Base-by-base conservation (phyloP, 2,888 invertebrate species). In the Philereme transversata region DNA sequence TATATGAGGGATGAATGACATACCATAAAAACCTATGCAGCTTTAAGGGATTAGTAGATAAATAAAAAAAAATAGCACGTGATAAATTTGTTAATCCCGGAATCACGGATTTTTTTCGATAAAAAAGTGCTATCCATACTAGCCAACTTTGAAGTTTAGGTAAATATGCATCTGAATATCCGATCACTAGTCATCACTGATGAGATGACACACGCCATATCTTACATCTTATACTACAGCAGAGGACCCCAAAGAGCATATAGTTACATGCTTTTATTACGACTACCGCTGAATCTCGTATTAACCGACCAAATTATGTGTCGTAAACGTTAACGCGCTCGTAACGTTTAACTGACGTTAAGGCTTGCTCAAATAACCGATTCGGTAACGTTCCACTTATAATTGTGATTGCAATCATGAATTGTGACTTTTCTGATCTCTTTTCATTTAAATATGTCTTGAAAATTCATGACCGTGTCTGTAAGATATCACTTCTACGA, bases 221-320 rank as follows among this genome's bases (percentile, higher is more conserved):
- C 70, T 72, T 60, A 51, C 60, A 0, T 5, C 65, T 64, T 70
- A 61, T 8, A 66, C 78, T 76, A 68, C 56, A 36, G 51, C 5
- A 57, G 65, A 68, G 78, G 76, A 71, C 79, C 80, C 80, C 72
- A 81, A 84, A 85, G 83, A 85, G 71, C 78, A 76, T 78, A 79
- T 84, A 82, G 79, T 82, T 83, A 77, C 77, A 78, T 71, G 84
- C 80, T 80, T 79, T 83, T 83, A 86, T 86, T 82, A 83, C 80
- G 78, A 85, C 87, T 87, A 85, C 88, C 81, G 81, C 80, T 76
- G 77, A 77, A 75, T 75, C 75, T 69, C 71, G 76, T 80, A 78
- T 81, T 82, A 83, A 77, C 76, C 81, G 76, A 75, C 80, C 83
- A 87, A 89, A 90, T 91, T 91, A 90, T 85, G 84, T 85, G 87